Evolutionary conservation across 2,888 invertebrate genomes (phyloP), one percentile per base, ranked within the genome.

Genomic region (Rhamnusium bicolor): DNA sequence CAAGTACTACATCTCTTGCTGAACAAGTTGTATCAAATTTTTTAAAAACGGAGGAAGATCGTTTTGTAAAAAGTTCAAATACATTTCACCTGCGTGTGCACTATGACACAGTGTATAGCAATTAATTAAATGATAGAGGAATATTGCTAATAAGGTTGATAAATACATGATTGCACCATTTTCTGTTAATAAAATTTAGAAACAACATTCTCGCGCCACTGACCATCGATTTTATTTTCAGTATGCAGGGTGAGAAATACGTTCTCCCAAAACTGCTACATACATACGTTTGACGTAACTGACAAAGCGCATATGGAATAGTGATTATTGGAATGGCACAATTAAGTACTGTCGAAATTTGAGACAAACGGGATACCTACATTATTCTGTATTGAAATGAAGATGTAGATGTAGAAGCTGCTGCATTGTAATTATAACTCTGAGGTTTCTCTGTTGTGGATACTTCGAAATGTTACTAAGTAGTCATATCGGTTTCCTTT

Each of bases 301-400:
- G 27, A 27, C 27, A 56, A 27, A 56, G 54, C 54, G 27, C 27
- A 56, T 56, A 10, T 56, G 54, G 27, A 56, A 56, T 56, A 56
- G 27, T 5, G 54, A 56, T 56, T 27, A 27, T 14, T 14, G n/a
- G 7, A 14, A 14, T 56, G 14, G 54, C 27, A 14, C 27, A 8
- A 56, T 56, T 56, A 56, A 16, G n/a, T 27, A 56, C 3, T 8
- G 6, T n/a, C 27, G 54, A 21, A 21, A 27, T 56, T 27, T 14
- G 54, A 56, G 27, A 8, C 27, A 27, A 56, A 56, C 27, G 27
- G 14, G 54, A 56, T n/a, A 27, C 14, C 7, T 14, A 4, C 21
- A 24, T 16, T 6, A 56, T 56, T 21, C 24, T 10, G n/a, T 24
- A 24, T 24, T 56, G 7, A 4, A 6, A 27, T 56, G n/a, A 6